Evolutionary conservation across 2,797 vertebrate genomes (phyloP), one percentile per base, ranked within the genome.

Genomic region (Merluccius polli): DNA sequence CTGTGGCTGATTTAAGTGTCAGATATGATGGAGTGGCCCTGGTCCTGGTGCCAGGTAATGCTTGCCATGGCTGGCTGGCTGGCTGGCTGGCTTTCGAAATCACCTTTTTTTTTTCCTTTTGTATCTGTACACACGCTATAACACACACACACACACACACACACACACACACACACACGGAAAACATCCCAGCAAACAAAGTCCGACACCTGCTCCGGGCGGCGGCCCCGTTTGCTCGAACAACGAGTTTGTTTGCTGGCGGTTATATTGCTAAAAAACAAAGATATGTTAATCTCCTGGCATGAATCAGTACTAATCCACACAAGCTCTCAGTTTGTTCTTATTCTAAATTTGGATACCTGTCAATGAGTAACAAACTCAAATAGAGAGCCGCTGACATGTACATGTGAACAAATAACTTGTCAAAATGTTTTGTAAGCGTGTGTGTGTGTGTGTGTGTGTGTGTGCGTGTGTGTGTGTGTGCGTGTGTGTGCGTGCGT

Each of bases 1-100:
- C 80, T 76, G 84, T 0, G 78, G 77, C 31, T 81, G 89, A 88
- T 90, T 91, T 85, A 86, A 67, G 77, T 87, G 91, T 91, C 89
- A 91, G 27, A 85, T 33, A 85, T 89, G 89, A 91, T 88, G 75
- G 85, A 90, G 86, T 87, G 88, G 83, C 52, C 30, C 83, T 70
- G 41, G 77, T 70, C 1, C 29, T 4, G 52, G 33, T 84, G 83
- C 88, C 86, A 83, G 87, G 86, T 86, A 79, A 73, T 88, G 84
- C 87, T 81, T 84, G 89, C 83, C 79, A 72, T 35, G 78, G 78
- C 74, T 79, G 83, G 73, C 74, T 78, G 75, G 71, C 77, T 27
- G 75, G 71, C 77, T 27, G 21, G 77, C 70, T 76, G 80, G 83
- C 79, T 71, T 77, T 69, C 21, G 67, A 36, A n/a, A 69, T 73